Evolutionary conservation across 2,113 vertebrate genomes (phyloP).

Genomic region (Centrocercus urophasianus): DNA sequence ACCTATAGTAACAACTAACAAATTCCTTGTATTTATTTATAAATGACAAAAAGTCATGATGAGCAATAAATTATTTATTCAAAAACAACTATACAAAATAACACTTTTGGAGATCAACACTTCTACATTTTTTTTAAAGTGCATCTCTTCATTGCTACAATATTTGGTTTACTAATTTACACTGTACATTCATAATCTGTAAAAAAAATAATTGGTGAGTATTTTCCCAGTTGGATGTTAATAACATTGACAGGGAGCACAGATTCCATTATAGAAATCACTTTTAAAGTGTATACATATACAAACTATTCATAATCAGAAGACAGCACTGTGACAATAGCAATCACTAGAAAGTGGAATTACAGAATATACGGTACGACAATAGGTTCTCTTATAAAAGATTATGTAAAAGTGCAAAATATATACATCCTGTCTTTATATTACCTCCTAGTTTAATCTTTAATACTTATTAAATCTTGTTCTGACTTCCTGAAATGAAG

Average conservation of each 20-base stretch:
- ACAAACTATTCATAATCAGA: conserved; percentile 48
- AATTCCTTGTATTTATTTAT: conserved; percentile 2
- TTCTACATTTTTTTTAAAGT: conserved; percentile 68
- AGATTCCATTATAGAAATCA: conserved; percentile 52
- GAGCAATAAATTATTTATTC: conserved; percentile 67
- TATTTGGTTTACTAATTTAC: conserved; percentile 67
- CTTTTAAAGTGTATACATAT: conserved; percentile 30
- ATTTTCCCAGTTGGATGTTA: conserved; percentile 25
- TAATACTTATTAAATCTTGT: conserved; percentile 1
- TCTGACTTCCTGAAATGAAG: conserved; percentile 22
- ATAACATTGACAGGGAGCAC: conserved; percentile 20
- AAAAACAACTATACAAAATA: conserved; percentile 74
- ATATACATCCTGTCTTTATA: conserved; percentile 45
- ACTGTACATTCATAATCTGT: conserved; percentile 69
- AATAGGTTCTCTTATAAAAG: conserved; percentile 60
- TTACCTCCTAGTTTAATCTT: conserved; percentile 13
- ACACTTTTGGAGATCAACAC: conserved; percentile 65
- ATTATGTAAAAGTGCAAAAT: conserved; percentile 68
- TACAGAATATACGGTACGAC: not conserved
- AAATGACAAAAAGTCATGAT: not conserved
- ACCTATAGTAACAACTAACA: not conserved
- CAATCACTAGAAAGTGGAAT: conserved; percentile 57
- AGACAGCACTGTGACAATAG: conserved; percentile 58
- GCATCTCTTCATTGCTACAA: conserved; percentile 58
- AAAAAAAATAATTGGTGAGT: conserved; percentile 56